A percentile compares a stretch with the other conserved stretches of the same genome.
These are phyloP conservation scores for Porites australiensis DNA, from an alignment of 64 coral and sea anemone species.

Conservation along the genomic window DNA sequence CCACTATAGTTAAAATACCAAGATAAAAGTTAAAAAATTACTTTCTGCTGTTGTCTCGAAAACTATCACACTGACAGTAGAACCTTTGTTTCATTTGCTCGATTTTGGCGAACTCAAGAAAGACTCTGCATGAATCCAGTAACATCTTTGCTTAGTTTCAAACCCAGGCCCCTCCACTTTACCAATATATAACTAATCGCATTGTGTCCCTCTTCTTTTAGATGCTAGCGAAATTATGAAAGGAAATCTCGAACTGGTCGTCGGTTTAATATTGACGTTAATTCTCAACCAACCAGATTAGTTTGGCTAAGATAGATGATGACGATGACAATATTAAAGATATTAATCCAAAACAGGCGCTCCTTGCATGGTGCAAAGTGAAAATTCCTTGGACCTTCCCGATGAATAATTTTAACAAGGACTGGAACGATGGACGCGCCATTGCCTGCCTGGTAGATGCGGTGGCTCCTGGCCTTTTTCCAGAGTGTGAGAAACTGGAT, in stretches of 20 bases:
- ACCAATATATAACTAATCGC: no score
- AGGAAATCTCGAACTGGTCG: constrained; percentile 96
- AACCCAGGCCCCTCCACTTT: no score
- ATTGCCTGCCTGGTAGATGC: constrained; percentile 98
- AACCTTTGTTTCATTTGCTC: no score
- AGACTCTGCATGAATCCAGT: no score
- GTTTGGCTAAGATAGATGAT: constrained; percentile 96
- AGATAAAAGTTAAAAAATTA: no score
- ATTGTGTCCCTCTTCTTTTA: constrained; percentile 31
- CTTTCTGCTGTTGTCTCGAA: no score
- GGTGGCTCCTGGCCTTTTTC: constrained; percentile 89
- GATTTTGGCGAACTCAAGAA: no score
- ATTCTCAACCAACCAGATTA: constrained; percentile 99
- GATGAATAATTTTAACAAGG: constrained; percentile 95
- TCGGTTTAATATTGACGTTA: constrained; percentile 98
- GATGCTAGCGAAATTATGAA: constrained; percentile 98
- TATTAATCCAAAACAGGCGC: constrained; percentile 98
- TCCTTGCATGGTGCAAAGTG: constrained; percentile 96
- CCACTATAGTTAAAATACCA: no score
- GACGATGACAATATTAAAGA: constrained; percentile 71
- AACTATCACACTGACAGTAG: no score
- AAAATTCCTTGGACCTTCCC: constrained; percentile 96
- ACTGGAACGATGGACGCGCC: constrained; percentile 98
- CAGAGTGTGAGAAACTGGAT: constrained; percentile 96
- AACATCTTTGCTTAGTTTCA: no score